phyloP scores from a whole-genome alignment of 2,888 invertebrate genomes.

The Cheilosia scutellata region DNA sequence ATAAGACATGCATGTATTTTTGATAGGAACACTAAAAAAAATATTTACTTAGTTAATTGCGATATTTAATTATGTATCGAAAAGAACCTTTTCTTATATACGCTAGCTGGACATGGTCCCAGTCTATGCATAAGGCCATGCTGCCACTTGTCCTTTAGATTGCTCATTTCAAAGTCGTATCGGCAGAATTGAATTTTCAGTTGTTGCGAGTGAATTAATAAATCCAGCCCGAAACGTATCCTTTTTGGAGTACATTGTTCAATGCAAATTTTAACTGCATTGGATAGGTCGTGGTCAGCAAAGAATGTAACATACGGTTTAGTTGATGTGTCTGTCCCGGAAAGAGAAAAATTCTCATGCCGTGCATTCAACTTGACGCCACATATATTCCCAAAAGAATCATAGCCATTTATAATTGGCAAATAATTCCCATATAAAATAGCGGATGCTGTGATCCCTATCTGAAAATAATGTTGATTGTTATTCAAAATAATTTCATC shows the following conservation, averaged over 20 bases:
- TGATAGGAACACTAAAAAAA: too few relatives aligned
- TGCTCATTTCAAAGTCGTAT: constrained; percentile 87
- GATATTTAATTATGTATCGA: neutral
- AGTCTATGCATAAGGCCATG: constrained; percentile 83
- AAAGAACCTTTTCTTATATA: neutral
- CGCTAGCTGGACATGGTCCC: constrained; percentile 90
- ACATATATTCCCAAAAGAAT: constrained; percentile 97
- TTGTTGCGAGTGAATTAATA: constrained; percentile 89
- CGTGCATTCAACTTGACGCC: constrained; percentile 92
- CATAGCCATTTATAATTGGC: constrained; percentile 94
- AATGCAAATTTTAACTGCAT: constrained; percentile 94
- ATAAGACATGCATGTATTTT: too few relatives aligned
- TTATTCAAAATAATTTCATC: too few relatives aligned
- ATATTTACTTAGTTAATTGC: too few relatives aligned
- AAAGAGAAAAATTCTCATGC: constrained; percentile 89
- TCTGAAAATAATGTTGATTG: constrained; percentile 84
- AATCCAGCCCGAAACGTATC: constrained; percentile 87
- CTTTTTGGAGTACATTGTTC: constrained; percentile 91
- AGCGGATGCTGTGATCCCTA: constrained; percentile 93
- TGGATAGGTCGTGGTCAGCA: constrained; percentile 89
- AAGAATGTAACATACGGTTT: constrained; percentile 93
- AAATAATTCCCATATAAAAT: constrained; percentile 94
- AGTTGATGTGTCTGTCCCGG: constrained; percentile 91
- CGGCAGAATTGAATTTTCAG: constrained; percentile 91
- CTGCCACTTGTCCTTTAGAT: constrained; percentile 82